Evolutionary conservation across 2,888 invertebrate genomes (phyloP), one percentile per base, ranked within the genome.

Genomic region (Lasioglossum lativentre): DNA sequence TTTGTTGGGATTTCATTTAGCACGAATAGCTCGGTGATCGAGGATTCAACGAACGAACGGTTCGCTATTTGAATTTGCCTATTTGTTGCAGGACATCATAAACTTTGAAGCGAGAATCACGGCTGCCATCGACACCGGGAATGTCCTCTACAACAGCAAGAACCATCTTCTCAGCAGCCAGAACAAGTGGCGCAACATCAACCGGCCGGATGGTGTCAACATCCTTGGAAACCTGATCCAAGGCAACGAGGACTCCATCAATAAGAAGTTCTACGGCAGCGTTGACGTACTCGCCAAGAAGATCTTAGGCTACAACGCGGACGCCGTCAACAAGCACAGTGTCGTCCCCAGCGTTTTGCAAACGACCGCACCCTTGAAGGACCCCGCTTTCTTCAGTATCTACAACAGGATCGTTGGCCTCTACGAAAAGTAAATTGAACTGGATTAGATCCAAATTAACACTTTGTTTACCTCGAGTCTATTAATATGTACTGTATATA

Each of bases 371-470:
- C 96, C 96, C 90, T 95, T 97, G 88, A 97, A 97, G 87, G 97
- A 98, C 93, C 97, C 97, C 38, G 96, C 97, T 71, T 97, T 97
- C 96, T 98, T 97, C 94, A 96, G 96, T 88, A 95, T 97, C 83
- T 97, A 97, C 93, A 96, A 97, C 94, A 96, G 96, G 82, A 95
- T 97, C 86, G 92, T 96, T 73, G 94, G 96, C 83, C 95, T 96
- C 73, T 96, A 94, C 56, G 40, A 90, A 73, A 93, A 89, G 94
- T 94, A 76, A 75, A 83, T 75, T 30, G 10, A 5, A 42, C 19
- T 10, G 23, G 23, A 56, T 56, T 5, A 56, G 2, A 2, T 56
- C n/a, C 23, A 4, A 45, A 45, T 45, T 4, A 45, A 16, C 45
- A 19, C 47, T 47, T 47, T 19, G n/a, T 4, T 19, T 47, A 14